These are phyloP conservation scores for Hyperoplus immaculatus DNA, from an alignment of 2,797 vertebrate genomes.

Conservation along the genomic window DNA sequence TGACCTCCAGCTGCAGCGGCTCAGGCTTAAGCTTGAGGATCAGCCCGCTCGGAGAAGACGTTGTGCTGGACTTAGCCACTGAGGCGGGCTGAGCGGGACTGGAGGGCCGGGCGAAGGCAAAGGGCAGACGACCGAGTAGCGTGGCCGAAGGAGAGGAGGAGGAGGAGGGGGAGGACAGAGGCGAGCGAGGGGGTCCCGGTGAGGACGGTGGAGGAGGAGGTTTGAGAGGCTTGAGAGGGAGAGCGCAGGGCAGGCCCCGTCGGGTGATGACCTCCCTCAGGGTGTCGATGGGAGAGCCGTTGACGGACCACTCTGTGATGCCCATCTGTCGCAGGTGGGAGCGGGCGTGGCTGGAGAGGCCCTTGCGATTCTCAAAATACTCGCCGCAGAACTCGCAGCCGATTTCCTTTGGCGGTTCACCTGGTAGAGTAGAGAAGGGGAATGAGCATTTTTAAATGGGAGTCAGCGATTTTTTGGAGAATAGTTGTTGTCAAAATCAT, in stretches of 20 bases:
- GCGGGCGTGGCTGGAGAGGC: constrained; percentile 89
- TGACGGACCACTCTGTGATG: constrained; percentile 89
- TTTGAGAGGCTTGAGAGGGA: constrained; percentile 81
- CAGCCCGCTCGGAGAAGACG: constrained; percentile 65
- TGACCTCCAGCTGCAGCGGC: constrained; percentile 91
- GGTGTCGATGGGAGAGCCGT: constrained; percentile 93
- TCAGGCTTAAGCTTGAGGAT: constrained; percentile 91
- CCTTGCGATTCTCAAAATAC: constrained; percentile 89
- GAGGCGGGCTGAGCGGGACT: constrained; percentile 76
- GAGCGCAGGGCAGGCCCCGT: constrained; percentile 88
- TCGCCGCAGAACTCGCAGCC: constrained; percentile 90
- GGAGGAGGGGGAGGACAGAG: constrained; percentile 83
- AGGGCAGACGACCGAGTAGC: constrained; percentile 75
- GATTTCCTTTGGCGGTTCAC: constrained; percentile 87
- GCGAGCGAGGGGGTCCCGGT: constrained; percentile 82
- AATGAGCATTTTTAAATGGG: too few relatives aligned
- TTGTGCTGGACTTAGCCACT: constrained; percentile 86
- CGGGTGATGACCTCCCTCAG: constrained; percentile 93
- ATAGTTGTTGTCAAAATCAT: too few relatives aligned
- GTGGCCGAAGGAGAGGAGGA: constrained; percentile 74
- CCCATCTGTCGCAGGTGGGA: constrained; percentile 89
- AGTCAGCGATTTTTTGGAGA: too few relatives aligned
- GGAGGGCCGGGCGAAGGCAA: constrained; percentile 77
- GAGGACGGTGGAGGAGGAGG: constrained; percentile 82
- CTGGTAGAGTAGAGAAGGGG: constrained; percentile 38